Base-by-base conservation (phyloP, 2,888 invertebrate species). In the Phortica okadai region DNA sequence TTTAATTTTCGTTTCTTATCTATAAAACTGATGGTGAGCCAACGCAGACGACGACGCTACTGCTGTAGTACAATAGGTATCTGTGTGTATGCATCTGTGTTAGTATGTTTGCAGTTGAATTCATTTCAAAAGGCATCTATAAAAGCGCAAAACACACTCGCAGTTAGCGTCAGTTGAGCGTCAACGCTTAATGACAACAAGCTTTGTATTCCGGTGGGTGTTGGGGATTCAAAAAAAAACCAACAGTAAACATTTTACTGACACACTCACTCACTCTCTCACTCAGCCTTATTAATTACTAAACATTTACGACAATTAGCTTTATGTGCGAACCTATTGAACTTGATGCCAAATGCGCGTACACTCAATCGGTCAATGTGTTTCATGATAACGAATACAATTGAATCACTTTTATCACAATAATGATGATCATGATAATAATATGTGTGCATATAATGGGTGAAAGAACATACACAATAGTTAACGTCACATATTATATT, bases 111-210 rank as follows among this genome's bases (percentile, higher is more conserved):
- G 50, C 33, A 1, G 33, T 33, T 5, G 33, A 33, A 33, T 33
- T 33, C 33, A 33, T 50, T 50, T 50, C 50, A 50, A 62, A 11
- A 41, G 11, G 7, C 14, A 64, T 64, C 25, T 72, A 72, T 72
- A 72, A 85, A 86, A 86, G 74, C 80, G 73, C 76, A 79, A 78
- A 79, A 82, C 83, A 87, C 80, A 86, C 84, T 82, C 83, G 83
- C 86, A 85, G 80, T 81, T 81, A 82, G 85, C 82, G 82, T 81
- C 88, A 84, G 86, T 84, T 84, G 85, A 81, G 87, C 85, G 86
- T 81, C 79, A 82, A 72, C 86, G 85, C 85, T 83, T 83, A 87
- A 87, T 80, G 82, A 82, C 78, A 66, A 6, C 44, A n/a, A 69
- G 69, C 45, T n/a, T 67, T 54, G 33, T 33, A 4, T 33, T 33